phyloP scores from a whole-genome alignment of 2,888 invertebrate genomes.

The Dynastes maya region DNA sequence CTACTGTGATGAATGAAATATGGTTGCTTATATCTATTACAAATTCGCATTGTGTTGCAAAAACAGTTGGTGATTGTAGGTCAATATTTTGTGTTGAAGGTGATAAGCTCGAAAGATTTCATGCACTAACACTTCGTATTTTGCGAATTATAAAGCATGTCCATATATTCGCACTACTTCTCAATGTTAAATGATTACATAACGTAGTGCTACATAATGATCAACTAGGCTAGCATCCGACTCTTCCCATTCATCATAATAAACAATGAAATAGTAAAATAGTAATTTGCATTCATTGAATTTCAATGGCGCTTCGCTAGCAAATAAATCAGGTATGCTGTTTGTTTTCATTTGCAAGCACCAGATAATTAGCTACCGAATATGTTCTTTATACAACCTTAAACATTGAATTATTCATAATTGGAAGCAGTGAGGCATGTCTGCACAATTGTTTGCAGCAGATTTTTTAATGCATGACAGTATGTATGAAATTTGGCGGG shows the following conservation, averaged over 20 bases:
- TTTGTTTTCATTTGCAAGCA: slow-evolving; percentile 19
- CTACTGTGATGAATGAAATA: no score
- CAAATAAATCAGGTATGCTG: slow-evolving; percentile 18
- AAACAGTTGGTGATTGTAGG: slow-evolving; percentile 35
- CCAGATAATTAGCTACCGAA: slow-evolving; percentile 16
- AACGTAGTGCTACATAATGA: not conserved
- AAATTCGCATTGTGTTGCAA: not conserved
- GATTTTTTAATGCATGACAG: not conserved
- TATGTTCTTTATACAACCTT: slow-evolving; percentile 2
- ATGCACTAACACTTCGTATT: no score
- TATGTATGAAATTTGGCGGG: no score
- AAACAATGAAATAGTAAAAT: slow-evolving; percentile 9
- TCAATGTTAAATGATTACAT: not conserved
- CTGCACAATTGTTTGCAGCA: not conserved
- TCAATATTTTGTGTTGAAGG: slow-evolving; percentile 11
- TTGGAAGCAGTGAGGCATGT: not conserved
- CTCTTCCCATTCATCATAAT: not conserved
- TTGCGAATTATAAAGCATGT: no score
- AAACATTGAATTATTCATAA: slow-evolving; percentile 1
- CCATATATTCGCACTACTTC: no score
- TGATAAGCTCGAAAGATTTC: slow-evolving; percentile 7
- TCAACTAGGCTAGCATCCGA: no score
- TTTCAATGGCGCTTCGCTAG: slow-evolving; percentile 1
- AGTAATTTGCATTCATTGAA: slow-evolving; percentile 35
- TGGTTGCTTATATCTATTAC: not conserved